Evolutionary conservation across 1,140 invertebrate species (phyloP).

Genomic region (Danaus plexippus): DNA sequence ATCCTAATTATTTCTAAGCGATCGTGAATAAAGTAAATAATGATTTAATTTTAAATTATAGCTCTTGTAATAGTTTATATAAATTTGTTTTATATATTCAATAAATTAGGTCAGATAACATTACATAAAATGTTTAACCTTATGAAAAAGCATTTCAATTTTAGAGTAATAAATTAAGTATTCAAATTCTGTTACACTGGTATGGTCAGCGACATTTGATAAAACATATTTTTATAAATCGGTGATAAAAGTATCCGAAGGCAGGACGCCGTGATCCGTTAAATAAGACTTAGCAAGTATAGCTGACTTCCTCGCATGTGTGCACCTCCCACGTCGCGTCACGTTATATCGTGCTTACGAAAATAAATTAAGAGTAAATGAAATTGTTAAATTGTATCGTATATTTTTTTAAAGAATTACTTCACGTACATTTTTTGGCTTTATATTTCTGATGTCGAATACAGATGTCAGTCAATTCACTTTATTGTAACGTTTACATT

Average conservation of each 20-base stretch:
- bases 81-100: too few relatives aligned
- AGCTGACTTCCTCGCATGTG: constrained; percentile 59
- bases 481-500: too few relatives aligned
- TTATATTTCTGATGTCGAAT: too few relatives aligned
- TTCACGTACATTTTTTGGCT: too few relatives aligned
- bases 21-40: background rate
- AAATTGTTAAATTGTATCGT: constrained; percentile 12
- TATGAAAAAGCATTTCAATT: too few relatives aligned
- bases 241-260: constrained; percentile 1
- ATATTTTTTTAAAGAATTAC: too few relatives aligned
- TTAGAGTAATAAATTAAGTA: constrained; percentile 8
- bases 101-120: too few relatives aligned
- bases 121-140: too few relatives aligned
- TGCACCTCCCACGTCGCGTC: constrained; percentile 42
- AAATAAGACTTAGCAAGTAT: constrained; percentile 59
- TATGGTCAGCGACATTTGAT: constrained; percentile 1
- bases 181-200: constrained; percentile 14
- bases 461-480: too few relatives aligned
- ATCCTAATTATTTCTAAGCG: constrained; percentile 27
- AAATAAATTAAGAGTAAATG: constrained; percentile 22
- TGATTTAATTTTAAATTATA: too few relatives aligned
- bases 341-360: constrained; percentile 22
- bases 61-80: too few relatives aligned
- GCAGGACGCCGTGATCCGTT: constrained; percentile 50
- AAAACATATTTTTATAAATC: constrained; percentile 5